Conservation (phyloP, 30 jellyfish, hydroid and myxozoan species). For the Catostylus mosaicus region DNA sequence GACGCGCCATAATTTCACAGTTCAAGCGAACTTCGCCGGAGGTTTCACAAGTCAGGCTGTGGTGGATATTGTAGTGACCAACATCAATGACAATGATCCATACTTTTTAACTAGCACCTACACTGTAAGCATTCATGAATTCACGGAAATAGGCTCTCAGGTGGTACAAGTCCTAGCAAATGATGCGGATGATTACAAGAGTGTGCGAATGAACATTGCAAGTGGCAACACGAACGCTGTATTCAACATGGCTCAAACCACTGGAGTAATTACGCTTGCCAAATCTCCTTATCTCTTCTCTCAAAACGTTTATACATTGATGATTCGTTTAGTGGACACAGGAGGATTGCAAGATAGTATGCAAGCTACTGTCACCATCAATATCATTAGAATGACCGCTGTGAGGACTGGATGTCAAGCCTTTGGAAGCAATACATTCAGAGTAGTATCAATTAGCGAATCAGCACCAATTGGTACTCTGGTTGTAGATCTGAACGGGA, state of each 20-base stretch:
- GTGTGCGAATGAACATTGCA: conserved; percentile 50
- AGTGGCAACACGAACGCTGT: conserved; percentile 71
- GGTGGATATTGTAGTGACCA: conserved; percentile 56
- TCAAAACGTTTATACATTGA: conserved; percentile 36
- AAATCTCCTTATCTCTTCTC: conserved; percentile 47
- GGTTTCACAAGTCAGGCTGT: conserved; percentile 52
- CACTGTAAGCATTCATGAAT: conserved; percentile 68
- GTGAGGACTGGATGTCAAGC: conserved; percentile 61
- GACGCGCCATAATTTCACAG: conserved; percentile 60
- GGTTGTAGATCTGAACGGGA: conserved; percentile 29
- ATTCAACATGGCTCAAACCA: conserved; percentile 56
- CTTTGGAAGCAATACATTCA: conserved; percentile 38
- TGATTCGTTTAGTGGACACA: conserved; percentile 50
- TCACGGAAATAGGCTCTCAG: conserved; percentile 64
- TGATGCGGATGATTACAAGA: conserved; percentile 65
- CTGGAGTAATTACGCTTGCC: conserved; percentile 69
- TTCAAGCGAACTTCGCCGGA: conserved; percentile 79
- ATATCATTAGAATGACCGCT: conserved; percentile 51
- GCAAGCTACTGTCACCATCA: conserved; percentile 49
- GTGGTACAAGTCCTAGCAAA: conserved; percentile 61
- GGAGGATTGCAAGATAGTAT: conserved; percentile 58
- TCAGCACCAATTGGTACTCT: conserved; percentile 47
- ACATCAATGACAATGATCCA: conserved; percentile 75
- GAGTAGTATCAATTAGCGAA: conserved; percentile 36
- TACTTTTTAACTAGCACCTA: conserved; percentile 26